phyloP scores from a whole-genome alignment of 1,140 invertebrate genomes.

The Eubasilissa regina region DNA sequence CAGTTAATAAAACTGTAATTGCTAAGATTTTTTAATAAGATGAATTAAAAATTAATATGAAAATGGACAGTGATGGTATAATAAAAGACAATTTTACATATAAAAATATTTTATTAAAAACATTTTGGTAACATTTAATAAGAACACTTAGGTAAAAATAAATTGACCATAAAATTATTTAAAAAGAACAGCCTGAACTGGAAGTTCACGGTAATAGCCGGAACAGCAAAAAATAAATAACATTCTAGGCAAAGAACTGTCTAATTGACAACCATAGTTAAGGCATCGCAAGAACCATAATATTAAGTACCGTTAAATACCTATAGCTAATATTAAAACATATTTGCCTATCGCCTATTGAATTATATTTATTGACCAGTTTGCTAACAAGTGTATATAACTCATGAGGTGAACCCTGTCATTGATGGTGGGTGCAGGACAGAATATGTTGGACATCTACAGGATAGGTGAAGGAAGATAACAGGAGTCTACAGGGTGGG shows the following conservation, averaged over 20 bases:
- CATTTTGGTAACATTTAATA: conserved; percentile 76
- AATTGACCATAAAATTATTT: conserved; percentile 74
- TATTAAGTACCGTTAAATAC: conserved; percentile 74
- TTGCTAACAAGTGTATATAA: conserved; percentile 55
- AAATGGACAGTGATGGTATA: background rate
- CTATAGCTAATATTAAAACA: conserved; percentile 72
- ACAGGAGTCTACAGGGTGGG: background rate
- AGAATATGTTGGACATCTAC: no score
- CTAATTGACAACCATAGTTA: conserved; percentile 76
- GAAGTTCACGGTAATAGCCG: conserved; percentile 73
- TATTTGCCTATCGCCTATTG: conserved; percentile 67
- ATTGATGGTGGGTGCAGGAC: background rate
- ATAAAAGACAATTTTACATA: conserved; percentile 65
- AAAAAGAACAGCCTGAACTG: conserved; percentile 73
- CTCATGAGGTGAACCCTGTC: conserved; percentile 56
- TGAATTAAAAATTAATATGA: no score
- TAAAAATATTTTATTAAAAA: conserved; percentile 76
- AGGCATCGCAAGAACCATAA: conserved; percentile 74
- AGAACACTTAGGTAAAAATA: conserved; percentile 76
- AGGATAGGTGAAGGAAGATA: no score
- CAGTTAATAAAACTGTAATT: no score
- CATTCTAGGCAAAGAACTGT: conserved; percentile 73
- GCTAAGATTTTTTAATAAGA: no score
- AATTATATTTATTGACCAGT: conserved; percentile 60
- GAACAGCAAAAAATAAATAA: conserved; percentile 72